Evolutionary conservation across 2,113 vertebrate genomes (phyloP).

Genomic region (Scatophagus argus): DNA sequence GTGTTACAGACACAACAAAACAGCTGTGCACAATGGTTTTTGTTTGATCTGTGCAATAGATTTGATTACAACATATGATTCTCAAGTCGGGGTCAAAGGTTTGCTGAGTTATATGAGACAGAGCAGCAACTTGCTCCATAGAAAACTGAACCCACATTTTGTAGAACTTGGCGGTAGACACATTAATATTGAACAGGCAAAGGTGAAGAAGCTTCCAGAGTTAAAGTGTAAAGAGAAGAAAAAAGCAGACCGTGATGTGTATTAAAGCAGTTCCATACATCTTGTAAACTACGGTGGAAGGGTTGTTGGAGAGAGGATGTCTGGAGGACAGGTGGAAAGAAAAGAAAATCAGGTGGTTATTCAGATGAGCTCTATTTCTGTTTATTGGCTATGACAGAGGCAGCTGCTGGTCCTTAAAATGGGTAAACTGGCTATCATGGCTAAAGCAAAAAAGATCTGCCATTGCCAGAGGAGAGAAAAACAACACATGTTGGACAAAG

Average conservation of each 20-base stretch:
- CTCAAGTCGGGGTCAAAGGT: background rate
- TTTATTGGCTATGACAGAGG: background rate
- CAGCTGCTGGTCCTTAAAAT: background rate
- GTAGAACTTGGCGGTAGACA: background rate
- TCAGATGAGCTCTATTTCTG: background rate
- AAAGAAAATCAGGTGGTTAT: background rate
- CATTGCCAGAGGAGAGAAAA: background rate
- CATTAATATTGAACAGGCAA: background rate
- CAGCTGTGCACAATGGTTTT: background rate
- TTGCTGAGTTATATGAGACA: background rate
- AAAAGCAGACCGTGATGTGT: background rate
- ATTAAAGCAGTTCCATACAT: background rate
- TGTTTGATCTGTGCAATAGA: background rate
- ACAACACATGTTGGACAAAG: background rate
- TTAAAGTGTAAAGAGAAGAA: background rate
- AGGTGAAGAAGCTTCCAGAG: background rate
- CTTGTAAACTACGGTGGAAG: background rate
- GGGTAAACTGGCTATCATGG: background rate
- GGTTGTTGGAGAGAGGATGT: conserved; percentile 13
- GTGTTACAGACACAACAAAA: conserved; percentile 5
- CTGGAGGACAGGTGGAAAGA: background rate
- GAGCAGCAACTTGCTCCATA: background rate
- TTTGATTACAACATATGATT: conserved; percentile 1
- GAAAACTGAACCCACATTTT: background rate
- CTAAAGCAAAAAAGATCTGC: background rate